Conservation (phyloP, 1,140 invertebrate genomes). For the Leptestheria dahalacensis region DNA sequence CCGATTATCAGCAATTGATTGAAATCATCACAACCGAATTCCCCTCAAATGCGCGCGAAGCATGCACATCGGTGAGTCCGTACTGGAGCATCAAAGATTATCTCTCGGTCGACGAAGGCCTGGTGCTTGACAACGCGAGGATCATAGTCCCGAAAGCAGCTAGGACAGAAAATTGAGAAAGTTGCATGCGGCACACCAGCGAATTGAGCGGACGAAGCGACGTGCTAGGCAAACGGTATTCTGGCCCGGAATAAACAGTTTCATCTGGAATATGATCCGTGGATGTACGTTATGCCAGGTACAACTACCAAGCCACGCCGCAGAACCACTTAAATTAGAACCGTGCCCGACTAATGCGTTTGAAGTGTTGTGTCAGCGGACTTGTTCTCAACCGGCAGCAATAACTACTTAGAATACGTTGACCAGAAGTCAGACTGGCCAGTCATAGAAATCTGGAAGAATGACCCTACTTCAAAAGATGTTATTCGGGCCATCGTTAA, state of each 20-base stretch:
- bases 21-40: not conserved
- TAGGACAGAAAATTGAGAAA: constrained; percentile 8
- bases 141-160: constrained; percentile 10
- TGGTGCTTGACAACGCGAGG: constrained; percentile 1
- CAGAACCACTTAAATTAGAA: constrained; percentile 24
- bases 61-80: not conserved
- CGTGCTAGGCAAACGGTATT: constrained; percentile 28
- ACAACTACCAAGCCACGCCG: constrained; percentile 21
- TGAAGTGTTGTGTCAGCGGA: constrained; percentile 24
- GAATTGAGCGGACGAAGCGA: constrained; percentile 25
- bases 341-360: constrained; percentile 21
- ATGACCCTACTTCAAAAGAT: constrained; percentile 1
- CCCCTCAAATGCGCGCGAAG: not conserved
- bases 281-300: no score
- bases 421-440: constrained; percentile 5
- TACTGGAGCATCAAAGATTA: constrained; percentile 5
- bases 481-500: constrained; percentile 17
- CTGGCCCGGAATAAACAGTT: constrained; percentile 30
- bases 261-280: no score
- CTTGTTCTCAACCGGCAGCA: constrained; percentile 22
- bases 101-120: constrained; percentile 7
- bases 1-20: no score
- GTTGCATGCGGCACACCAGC: constrained; percentile 13
- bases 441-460: not conserved
- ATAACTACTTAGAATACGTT: not conserved